Evolutionary conservation across 2,797 vertebrate species (phyloP), one percentile per base, ranked within the genome.

Genomic region (Bovichtus diacanthus): DNA sequence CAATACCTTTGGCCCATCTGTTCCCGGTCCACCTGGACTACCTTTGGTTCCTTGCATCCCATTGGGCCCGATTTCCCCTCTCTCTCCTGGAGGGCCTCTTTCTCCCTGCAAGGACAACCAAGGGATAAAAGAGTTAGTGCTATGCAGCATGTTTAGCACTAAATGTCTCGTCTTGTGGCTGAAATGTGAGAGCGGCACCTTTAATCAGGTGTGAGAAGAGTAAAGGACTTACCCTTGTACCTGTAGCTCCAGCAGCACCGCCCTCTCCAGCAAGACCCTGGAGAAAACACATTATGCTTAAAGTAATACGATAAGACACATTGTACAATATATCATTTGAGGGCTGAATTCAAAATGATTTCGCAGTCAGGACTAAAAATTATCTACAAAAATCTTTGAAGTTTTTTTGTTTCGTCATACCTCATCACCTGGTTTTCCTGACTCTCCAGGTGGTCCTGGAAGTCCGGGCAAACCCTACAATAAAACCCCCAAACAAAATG

Each of bases 211-310:
- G 18, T 13, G 15, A 29, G 41, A 27, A 15, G 9, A 27, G 3
- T n/a, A 6, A 18, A 65, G 19, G 53, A 91, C 96, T 88, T 90
- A 99, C 98, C 92, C 98, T 95, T 69, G 94, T 94, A 76, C 98
- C 98, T 66, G 95, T 94, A 0, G 90, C 90, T 56, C 98, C 98
- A 51, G 75, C 86, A 65, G 92, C 86, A 65, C 98, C 98, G n/a
- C 88, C 94, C 79, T 99, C 98, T 88, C 98, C 98, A 76, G 96
- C 96, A 78, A 99, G 94, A 64, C 98, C 98, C 98, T 99, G 86
- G 2, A 71, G 59, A 58, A 85, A 51, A 70, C n/a, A 49, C 3
- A 29, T 7, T 1, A 36, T 21, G 8, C 1, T n/a, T 23, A 3
- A 15, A 49, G 12, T 10, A 18, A 9, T 9, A 34, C 11, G 2